Base-by-base conservation (phyloP, 2,113 vertebrate genomes). In the Oncorhynchus keta region DNA sequence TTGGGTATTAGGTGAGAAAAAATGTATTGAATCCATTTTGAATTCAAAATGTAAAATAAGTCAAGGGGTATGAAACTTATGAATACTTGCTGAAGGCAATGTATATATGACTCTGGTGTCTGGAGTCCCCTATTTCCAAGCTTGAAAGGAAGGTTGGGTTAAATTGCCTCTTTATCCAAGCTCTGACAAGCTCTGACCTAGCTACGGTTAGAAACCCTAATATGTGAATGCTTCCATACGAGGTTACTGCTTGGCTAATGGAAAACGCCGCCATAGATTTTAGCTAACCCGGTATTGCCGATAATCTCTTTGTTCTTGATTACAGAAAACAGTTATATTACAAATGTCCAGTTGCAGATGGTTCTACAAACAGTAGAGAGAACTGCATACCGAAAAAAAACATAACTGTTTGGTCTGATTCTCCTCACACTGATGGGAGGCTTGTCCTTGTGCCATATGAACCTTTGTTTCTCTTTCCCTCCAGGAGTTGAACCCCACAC, bases 401-500 rank as follows among this genome's bases (percentile, higher is more conserved):
- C 59, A 61, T n/a, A 8, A 22, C n/a, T n/a, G 16, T 61, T 61
- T 62, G 85, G 87, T 59, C 28, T 45, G 22, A 22, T 57, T 71
- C 68, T 75, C 20, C 61, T 39, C 55, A 35, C 18, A 30, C 35
- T 16, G 6, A 2, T 28, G n/a, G 14, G 18, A 62, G 24, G 2
- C 59, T 20, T 75, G 4, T 20, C 68, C 62, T 59, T 65, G 45
- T 71, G 5, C 59, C 61, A 11, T 79, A 73, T 75, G 22, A 30
- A 16, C 51, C 39, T 12, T 30, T 67, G 0, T 68, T 5, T 80
- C 74, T 84, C 9, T 48, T 11, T 90, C 66, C 89, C 8, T 87
- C 70, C 91, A 97, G 94, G 95, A 94, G 89, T 91, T 90, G 88
- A 94, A 94, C 88, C 94, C 94, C 51, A 94, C 95, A 92, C 95